Base-by-base conservation (phyloP, 1,140 invertebrate species). In the Drosophila triauraria region DNA sequence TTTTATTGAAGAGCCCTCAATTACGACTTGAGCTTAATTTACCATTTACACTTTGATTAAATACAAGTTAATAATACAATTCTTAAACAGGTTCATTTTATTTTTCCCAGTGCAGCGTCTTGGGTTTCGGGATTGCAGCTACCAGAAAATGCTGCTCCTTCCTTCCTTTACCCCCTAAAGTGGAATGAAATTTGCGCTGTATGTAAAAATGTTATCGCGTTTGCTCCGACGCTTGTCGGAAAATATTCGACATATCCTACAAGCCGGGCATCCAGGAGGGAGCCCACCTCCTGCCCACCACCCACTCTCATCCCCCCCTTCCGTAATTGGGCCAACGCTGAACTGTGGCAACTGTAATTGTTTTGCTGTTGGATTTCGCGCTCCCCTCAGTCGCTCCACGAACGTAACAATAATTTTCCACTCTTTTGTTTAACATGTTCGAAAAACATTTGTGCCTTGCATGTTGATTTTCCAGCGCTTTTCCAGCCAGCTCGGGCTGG, bases 181-280 rank as follows among this genome's bases (percentile, higher is more conserved):
- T 53, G 43, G 68, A 74, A 78, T 74, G 62, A 82, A 82, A 83
- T 82, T 83, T 75, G 80, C 63, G 75, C 82, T 82, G 76, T 84
- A 83, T 84, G 78, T 84, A 78, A 85, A 85, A 85, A 85, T 85
- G 80, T 78, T 86, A 86, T 86, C 83, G 82, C 83, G 75, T 61
- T 86, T 82, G 72, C 70, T 82, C 65, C 68, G 62, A 58, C 75
- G 65, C 75, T 82, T 71, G 75, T 63, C 63, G 74, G 61, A 64
- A 86, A 75, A 75, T 75, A 78, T 86, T 85, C 78, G 63, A 80
- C 81, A 61, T 80, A 83, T 63, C 63, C 60, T 53, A 64, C 50
- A 30, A 75, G n/a, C 25, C 40, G 63, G 65, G 43, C 47, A 60
- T 20, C 47, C 30, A 59, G 38, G 48, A 51, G 13, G 17, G 4